These are phyloP conservation scores for Bombus pascuorum DNA, from an alignment of 1,140 invertebrate species.

Conservation along the genomic window DNA sequence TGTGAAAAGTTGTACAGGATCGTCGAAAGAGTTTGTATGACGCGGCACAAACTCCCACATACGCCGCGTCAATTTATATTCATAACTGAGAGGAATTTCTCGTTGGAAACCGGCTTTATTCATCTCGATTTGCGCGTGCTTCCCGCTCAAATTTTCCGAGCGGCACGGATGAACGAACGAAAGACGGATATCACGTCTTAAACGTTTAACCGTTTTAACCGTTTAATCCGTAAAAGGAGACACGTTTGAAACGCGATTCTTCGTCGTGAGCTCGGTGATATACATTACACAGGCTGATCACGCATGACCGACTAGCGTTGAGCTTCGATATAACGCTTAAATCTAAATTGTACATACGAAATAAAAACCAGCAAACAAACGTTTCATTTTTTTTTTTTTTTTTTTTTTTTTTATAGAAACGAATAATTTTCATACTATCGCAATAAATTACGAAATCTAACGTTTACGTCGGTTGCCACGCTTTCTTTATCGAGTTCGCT, in stretches of 20 bases:
- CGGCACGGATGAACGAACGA: not conserved
- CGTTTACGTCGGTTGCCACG: not conserved
- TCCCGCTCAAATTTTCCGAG: not conserved
- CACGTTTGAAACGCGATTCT: not conserved
- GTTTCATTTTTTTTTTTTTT: slow-evolving; percentile 9
- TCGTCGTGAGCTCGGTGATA: not conserved
- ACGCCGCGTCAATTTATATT: slow-evolving; percentile 25
- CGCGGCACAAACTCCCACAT: slow-evolving; percentile 28
- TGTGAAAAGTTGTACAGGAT: slow-evolving; percentile 17
- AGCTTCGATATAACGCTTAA: slow-evolving; percentile 1
- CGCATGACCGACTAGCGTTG: not conserved
- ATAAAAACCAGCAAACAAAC: not conserved
- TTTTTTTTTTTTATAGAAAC: not conserved
- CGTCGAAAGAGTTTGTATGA: not conserved
- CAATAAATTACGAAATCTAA: not conserved
- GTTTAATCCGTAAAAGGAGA: not conserved
- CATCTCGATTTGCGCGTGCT: not conserved
- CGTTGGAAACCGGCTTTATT: slow-evolving; percentile 4
- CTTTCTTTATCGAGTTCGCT: not conserved
- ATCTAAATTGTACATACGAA: not conserved
- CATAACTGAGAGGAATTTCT: slow-evolving; percentile 25
- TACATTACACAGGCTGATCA: slow-evolving; percentile 1
- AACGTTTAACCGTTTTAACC: too few species aligned
- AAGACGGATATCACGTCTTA: too few species aligned
- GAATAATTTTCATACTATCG: too few species aligned